Conservation (phyloP, 2,888 invertebrate species). For the Amorpha juglandis region DNA sequence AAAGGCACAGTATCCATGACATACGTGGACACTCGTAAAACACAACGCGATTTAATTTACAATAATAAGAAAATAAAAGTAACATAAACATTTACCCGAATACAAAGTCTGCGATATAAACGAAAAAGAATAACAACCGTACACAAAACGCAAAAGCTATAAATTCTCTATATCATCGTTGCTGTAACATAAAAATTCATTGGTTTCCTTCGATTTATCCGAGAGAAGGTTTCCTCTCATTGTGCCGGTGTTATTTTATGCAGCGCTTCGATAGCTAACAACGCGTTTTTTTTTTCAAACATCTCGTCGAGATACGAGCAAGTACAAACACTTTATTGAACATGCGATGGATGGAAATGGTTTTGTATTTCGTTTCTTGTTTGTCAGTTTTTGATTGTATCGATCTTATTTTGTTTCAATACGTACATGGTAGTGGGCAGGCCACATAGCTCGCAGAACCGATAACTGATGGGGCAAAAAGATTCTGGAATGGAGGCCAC, state of each 20-base stretch:
- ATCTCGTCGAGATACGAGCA: conserved; percentile 6
- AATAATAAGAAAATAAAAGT: conserved; percentile 3
- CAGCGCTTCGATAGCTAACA: conserved; percentile 37
- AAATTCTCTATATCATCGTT: conserved; percentile 35
- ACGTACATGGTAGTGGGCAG: not conserved
- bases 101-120: conserved; percentile 11
- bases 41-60: conserved; percentile 3
- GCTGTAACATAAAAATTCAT: conserved; percentile 67
- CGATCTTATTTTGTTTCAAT: not conserved
- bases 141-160: conserved; percentile 24
- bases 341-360: conserved; percentile 6
- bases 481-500: too few relatives aligned
- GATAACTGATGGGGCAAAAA: too few relatives aligned
- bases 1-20: not conserved
- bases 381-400: conserved; percentile 17
- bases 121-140: conserved; percentile 7
- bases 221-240: conserved; percentile 60
- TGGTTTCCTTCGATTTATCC: conserved; percentile 63
- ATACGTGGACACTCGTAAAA: not conserved
- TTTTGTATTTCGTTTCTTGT: conserved; percentile 8
- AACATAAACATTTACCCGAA: conserved; percentile 15
- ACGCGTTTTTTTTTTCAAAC: conserved; percentile 25
- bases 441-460: too few relatives aligned
- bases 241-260: conserved; percentile 70
- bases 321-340: conserved; percentile 20